phyloP scores from a whole-genome alignment of 2,888 invertebrate genomes.

The Bedellia somnulentella region DNA sequence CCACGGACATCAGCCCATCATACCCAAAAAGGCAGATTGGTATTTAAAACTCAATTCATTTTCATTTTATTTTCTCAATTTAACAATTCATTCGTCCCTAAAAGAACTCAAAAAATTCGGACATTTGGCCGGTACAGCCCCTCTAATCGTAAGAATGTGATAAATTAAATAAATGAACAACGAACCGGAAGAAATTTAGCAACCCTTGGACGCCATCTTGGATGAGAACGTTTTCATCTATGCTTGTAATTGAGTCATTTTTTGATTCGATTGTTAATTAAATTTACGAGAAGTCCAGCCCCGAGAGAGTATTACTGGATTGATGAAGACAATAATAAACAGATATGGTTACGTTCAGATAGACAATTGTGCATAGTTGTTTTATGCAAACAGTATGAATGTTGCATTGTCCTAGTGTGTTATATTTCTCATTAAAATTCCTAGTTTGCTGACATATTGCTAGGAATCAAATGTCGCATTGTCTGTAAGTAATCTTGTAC shows the following conservation, averaged over 20 bases:
- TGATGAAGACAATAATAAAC: slow-evolving; percentile 9
- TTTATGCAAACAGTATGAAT: too few relatives aligned
- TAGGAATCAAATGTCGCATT: slow-evolving; percentile 52
- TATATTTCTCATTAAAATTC: slow-evolving; percentile 55
- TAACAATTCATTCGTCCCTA: slow-evolving; percentile 4
- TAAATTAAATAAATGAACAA: slow-evolving; percentile 57
- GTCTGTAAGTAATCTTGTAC: slow-evolving; percentile 25
- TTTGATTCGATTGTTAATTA: slow-evolving; percentile 35
- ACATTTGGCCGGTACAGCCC: slow-evolving; percentile 32
- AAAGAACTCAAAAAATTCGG: slow-evolving; percentile 41
- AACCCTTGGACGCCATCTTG: slow-evolving; percentile 38
- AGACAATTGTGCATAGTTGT: too few relatives aligned
- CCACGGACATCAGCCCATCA: too few relatives aligned
- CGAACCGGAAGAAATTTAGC: slow-evolving; percentile 43
- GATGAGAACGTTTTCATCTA: too few relatives aligned
- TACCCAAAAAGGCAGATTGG: slow-evolving; percentile 1
- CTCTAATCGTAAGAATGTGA: slow-evolving; percentile 54
- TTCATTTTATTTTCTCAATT: slow-evolving; percentile 5
- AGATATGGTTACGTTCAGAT: too few relatives aligned
- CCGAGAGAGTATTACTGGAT: slow-evolving; percentile 13
- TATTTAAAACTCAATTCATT: slow-evolving; percentile 5
- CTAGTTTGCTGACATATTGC: slow-evolving; percentile 34
- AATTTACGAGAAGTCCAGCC: too few relatives aligned
- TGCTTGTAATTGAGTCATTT: slow-evolving; percentile 43
- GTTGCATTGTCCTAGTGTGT: slow-evolving; percentile 37